Conservation (phyloP, 2,797 vertebrate genomes). For the Ispidina lecontei region DNA sequence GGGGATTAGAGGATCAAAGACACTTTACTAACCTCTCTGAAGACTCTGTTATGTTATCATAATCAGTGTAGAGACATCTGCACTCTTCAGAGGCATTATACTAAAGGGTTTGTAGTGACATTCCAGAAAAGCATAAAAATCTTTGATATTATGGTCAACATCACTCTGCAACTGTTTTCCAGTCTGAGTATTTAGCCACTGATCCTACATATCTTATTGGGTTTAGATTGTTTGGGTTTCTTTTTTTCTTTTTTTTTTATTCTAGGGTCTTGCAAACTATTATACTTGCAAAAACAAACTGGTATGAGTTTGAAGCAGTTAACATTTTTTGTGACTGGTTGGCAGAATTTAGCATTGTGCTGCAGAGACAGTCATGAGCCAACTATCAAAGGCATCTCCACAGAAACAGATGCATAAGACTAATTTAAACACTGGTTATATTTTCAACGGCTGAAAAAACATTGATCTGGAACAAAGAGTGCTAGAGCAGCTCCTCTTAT, state of each 20-base stretch:
- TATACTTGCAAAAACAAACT: neutral
- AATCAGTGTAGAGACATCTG: neutral
- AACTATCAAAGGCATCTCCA: neutral
- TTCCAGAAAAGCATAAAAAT: neutral
- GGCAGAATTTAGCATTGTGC: neutral
- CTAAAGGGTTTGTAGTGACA: neutral
- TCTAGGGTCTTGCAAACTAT: neutral
- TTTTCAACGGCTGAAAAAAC: neutral
- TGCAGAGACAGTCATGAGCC: neutral
- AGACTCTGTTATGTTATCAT: neutral
- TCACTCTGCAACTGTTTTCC: neutral
- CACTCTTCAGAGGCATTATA: neutral
- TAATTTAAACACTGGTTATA: neutral
- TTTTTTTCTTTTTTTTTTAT: no score
- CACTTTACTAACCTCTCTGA: neutral
- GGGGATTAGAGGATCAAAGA: neutral
- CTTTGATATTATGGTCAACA: neutral
- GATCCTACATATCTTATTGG: neutral
- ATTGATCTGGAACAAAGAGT: neutral
- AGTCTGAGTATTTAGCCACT: neutral
- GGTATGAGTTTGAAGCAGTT: neutral
- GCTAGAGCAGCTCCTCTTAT: neutral
- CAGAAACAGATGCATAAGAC: neutral
- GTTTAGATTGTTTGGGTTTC: neutral
- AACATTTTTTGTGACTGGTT: neutral